These are phyloP conservation scores for Oreochromis tanganicae DNA, from an alignment of 2,113 vertebrate genomes.

Conservation along the genomic window DNA sequence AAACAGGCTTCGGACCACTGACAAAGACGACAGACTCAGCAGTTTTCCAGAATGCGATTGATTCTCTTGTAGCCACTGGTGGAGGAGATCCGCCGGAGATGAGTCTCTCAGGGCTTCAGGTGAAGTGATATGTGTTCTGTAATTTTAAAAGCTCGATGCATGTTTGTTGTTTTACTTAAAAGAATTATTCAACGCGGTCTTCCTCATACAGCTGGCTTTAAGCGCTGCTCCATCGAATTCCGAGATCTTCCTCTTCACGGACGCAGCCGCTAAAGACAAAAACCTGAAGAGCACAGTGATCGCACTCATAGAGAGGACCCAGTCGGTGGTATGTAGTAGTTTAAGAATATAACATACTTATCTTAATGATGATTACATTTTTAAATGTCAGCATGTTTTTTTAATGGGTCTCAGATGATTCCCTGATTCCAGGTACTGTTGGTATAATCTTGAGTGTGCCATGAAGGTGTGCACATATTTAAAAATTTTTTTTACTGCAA, in stretches of 20 bases:
- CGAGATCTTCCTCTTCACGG: slow-evolving; percentile 69
- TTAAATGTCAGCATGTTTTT: not conserved
- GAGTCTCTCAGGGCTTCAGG: slow-evolving; percentile 60
- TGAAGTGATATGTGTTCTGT: not conserved
- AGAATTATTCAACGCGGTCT: not conserved
- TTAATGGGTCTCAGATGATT: too few relatives aligned
- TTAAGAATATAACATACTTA: not conserved
- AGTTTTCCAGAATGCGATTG: not conserved
- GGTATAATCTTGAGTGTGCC: too few relatives aligned
- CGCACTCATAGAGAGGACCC: slow-evolving; percentile 51
- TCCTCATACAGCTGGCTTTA: slow-evolving; percentile 49
- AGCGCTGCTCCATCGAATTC: slow-evolving; percentile 29
- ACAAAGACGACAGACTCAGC: slow-evolving; percentile 30
- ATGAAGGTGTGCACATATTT: too few relatives aligned
- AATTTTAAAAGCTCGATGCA: not conserved
- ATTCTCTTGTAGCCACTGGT: not conserved
- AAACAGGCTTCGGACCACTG: slow-evolving; percentile 9
- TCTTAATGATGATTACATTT: not conserved
- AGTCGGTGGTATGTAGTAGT: slow-evolving; percentile 36
- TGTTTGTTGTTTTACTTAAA: not conserved
- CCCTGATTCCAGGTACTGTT: too few relatives aligned
- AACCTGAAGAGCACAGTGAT: slow-evolving; percentile 37
- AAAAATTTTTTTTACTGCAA: too few relatives aligned
- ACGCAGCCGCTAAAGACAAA: slow-evolving; percentile 53
- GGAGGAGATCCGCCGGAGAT: slow-evolving; percentile 34